Base-by-base conservation (phyloP, 1,140 invertebrate genomes). In the Atta texana region DNA sequence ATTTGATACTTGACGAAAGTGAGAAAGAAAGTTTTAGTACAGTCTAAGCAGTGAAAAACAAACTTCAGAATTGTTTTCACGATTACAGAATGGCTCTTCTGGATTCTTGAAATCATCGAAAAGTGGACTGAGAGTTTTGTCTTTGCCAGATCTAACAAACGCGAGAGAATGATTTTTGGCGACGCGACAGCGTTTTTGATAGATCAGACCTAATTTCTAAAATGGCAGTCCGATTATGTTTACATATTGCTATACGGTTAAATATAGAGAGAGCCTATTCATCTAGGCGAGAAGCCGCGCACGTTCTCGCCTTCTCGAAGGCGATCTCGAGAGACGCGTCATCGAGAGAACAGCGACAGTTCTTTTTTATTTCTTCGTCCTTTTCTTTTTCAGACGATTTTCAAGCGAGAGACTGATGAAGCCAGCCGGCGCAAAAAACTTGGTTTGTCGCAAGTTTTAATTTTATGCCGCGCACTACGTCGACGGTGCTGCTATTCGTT, bases 181-280 rank as follows among this genome's bases (percentile, higher is more conserved):
- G 39, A 16, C 8, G 59, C 14, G 18, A 77, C 34, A 21, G 16
- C 39, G 18, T n/a, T 77, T 78, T 44, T 64, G 10, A 78, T 39
- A 49, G 59, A 64, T 28, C 57, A 3, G 21, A 49, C 24, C 59
- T 28, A 14, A 28, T 76, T 76, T 72, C 69, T 57, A 44, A 44
- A 64, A 44, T 39, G 74, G 57, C 57, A 12, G 59, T 64, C 16
- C 10, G 59, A 64, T 78, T 66, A 66, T 24, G 31, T 63, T 76
- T 76, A 76, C 53, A 59, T 76, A 8, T 7, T 21, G 31, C 21
- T 21, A 21, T 28, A 71, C 53, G 53, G 31, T 39, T 76, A 76
- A 72, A 72, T 53, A 72, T 59, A 76, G 53, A 76, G 28, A 57
- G 55, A 49, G 44, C 44, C 44, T 44, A 72, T 72, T 51, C 53